A percentile compares a stretch with the other conserved stretches of the same genome.
These are phyloP conservation scores for Oryzias sinensis DNA, from an alignment of 2,797 vertebrate genomes.

Conservation along the genomic window DNA sequence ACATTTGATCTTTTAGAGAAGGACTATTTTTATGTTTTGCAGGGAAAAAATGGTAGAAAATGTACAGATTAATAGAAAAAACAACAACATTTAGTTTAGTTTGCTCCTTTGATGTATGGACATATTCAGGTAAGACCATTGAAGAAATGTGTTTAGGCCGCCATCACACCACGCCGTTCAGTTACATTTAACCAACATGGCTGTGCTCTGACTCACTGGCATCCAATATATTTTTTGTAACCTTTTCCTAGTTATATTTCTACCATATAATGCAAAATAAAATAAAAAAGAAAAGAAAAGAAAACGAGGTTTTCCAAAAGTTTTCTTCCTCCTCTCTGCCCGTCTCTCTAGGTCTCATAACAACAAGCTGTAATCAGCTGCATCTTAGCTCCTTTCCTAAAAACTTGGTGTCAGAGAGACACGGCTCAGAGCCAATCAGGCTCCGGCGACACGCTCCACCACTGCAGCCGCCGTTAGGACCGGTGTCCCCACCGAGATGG, in stretches of 20 bases:
- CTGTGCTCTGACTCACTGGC: constrained; percentile 79
- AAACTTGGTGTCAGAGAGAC: constrained; percentile 62
- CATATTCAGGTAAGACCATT: constrained; percentile 34
- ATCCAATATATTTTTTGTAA: constrained; percentile 73
- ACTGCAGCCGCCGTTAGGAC: no score
- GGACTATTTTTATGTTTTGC: constrained; percentile 70
- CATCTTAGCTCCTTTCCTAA: constrained; percentile 83
- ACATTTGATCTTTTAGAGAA: constrained; percentile 75
- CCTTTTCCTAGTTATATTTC: constrained; percentile 69
- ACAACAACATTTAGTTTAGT: constrained; percentile 41
- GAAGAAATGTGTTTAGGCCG: constrained; percentile 50
- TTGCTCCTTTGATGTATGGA: constrained; percentile 51
- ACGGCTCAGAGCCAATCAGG: constrained; percentile 24
- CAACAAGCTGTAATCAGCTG: constrained; percentile 97
- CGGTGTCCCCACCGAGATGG: no score
- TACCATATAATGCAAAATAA: constrained; percentile 80
- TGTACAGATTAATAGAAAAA: constrained; percentile 57
- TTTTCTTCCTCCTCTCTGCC: constrained; percentile 79
- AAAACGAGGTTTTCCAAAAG: constrained; percentile 77
- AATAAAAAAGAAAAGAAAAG: constrained; percentile 57
- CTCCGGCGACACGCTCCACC: no score
- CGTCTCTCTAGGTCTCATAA: constrained; percentile 94
- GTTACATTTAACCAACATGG: constrained; percentile 74
- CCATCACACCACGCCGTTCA: constrained; percentile 37
- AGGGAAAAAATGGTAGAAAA: constrained; percentile 64